A percentile compares a stretch with the other conserved stretches of the same genome.
Evolutionary conservation across 2,888 invertebrate genomes (phyloP).

Genomic region (Agonopterix alstromeriana): DNA sequence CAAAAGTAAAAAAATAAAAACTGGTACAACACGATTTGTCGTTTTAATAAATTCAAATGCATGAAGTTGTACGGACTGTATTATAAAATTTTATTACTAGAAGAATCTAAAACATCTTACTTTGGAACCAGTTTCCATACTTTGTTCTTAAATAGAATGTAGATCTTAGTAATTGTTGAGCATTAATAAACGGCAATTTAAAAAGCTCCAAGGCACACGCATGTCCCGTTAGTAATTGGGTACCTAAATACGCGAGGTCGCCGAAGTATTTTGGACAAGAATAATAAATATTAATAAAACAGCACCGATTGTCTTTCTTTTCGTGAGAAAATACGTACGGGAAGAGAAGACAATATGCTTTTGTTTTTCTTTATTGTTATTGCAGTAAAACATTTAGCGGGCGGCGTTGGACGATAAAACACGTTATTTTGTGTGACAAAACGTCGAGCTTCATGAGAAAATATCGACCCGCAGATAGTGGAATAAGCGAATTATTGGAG

Average conservation of each 20-base stretch:
- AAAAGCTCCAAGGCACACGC: slow-evolving; percentile 16
- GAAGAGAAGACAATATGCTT: slow-evolving; percentile 64
- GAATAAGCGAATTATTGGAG: slow-evolving; percentile 69
- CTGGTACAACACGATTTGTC: too few relatives aligned
- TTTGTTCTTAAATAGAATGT: not conserved
- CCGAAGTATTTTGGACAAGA: slow-evolving; percentile 55
- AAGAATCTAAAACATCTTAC: not conserved
- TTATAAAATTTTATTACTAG: too few relatives aligned
- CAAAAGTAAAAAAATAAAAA: too few relatives aligned
- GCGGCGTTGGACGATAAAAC: slow-evolving; percentile 61
- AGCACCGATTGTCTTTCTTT: slow-evolving; percentile 57
- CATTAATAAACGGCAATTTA: slow-evolving; percentile 25
- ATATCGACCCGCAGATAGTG: slow-evolving; percentile 74
- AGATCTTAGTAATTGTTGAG: slow-evolving; percentile 12
- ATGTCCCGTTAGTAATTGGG: slow-evolving; percentile 41
- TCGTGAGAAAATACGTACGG: slow-evolving; percentile 56
- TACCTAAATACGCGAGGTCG: slow-evolving; percentile 43
- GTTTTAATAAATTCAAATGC: too few relatives aligned
- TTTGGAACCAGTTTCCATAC: not conserved
- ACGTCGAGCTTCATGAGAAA: slow-evolving; percentile 73
- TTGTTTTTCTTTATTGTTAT: slow-evolving; percentile 76
- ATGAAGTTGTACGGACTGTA: too few relatives aligned
- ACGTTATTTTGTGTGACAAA: slow-evolving; percentile 76
- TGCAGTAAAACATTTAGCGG: slow-evolving; percentile 72
- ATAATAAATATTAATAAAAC: slow-evolving; percentile 71